Percentiles rank a stretch among this genome's conserved stretches.
Evolutionary conservation across 1,140 invertebrate species (phyloP).

Genomic region (Hyles vespertilio): DNA sequence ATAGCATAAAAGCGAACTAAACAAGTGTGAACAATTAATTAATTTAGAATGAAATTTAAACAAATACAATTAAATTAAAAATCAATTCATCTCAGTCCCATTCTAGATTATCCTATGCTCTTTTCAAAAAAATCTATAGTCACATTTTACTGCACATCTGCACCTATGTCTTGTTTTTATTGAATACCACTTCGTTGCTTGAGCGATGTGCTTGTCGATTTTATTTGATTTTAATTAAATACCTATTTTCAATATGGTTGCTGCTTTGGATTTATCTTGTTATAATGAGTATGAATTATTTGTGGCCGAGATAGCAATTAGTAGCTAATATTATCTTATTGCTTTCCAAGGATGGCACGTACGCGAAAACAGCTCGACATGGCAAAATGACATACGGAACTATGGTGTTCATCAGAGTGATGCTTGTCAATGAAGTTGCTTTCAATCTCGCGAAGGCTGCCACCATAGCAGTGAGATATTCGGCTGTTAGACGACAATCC

Average conservation of each 20-base stretch:
- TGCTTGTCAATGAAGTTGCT: slow-evolving; percentile 83
- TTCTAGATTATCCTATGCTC: no score
- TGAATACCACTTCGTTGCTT: background rate
- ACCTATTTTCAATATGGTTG: no score
- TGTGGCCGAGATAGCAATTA: background rate
- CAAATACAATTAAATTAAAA: no score
- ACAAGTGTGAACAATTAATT: no score
- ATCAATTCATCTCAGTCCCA: no score
- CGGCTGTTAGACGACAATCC: slow-evolving; percentile 90
- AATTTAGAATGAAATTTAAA: no score
- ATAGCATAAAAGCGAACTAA: no score
- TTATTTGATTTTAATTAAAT: no score
- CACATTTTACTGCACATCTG: background rate
- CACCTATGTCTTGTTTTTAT: background rate
- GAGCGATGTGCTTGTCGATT: background rate
- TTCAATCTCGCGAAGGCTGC: slow-evolving; percentile 86
- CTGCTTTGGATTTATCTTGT: no score
- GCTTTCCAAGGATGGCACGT: slow-evolving; percentile 88
- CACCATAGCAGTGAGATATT: slow-evolving; percentile 92
- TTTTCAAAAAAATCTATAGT: no score
- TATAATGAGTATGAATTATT: no score
- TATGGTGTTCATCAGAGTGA: slow-evolving; percentile 94
- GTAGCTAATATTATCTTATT: background rate
- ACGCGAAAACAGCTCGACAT: slow-evolving; percentile 84
- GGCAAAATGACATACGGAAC: slow-evolving; percentile 94